These are phyloP conservation scores for Nasonia giraulti DNA, from an alignment of 1,140 invertebrate species.

Conservation along the genomic window DNA sequence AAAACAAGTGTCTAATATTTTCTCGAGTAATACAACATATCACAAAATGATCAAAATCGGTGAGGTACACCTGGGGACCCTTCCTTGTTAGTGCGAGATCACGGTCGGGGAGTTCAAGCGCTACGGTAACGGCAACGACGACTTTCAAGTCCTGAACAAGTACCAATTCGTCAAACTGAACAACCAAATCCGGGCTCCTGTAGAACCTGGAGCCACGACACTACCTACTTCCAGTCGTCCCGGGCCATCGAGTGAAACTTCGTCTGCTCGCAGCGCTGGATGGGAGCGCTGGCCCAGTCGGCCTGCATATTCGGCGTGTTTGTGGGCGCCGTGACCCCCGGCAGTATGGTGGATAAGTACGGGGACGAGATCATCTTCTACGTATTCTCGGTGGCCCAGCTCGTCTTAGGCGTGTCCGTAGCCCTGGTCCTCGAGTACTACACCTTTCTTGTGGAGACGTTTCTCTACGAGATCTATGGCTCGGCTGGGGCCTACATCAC, in stretches of 20 bases:
- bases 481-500: slow-evolving; percentile 89
- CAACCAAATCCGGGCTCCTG: slow-evolving; percentile 75
- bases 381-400: slow-evolving; percentile 81
- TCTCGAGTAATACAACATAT: too few relatives aligned
- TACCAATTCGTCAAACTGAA: slow-evolving; percentile 73
- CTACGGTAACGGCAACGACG: background rate
- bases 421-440: slow-evolving; percentile 86
- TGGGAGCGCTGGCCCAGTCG: slow-evolving; percentile 85
- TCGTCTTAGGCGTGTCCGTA: slow-evolving; percentile 82
- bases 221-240: slow-evolving; percentile 81
- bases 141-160: slow-evolving; percentile 78
- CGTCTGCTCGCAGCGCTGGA: slow-evolving; percentile 88
- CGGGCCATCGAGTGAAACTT: slow-evolving; percentile 88
- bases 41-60: too few relatives aligned
- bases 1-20: too few relatives aligned
- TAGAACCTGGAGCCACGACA: slow-evolving; percentile 82
- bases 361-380: slow-evolving; percentile 89
- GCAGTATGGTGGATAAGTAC: slow-evolving; percentile 89
- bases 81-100: slow-evolving; percentile 81
- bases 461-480: slow-evolving; percentile 87
- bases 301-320: slow-evolving; percentile 93
- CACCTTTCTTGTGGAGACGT: slow-evolving; percentile 81
- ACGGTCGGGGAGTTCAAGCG: slow-evolving; percentile 63
- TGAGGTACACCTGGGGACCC: too few relatives aligned
- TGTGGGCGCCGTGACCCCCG: slow-evolving; percentile 87